phyloP scores from a whole-genome alignment of 2,113 vertebrate species.

The Ascaphus truei region DNA sequence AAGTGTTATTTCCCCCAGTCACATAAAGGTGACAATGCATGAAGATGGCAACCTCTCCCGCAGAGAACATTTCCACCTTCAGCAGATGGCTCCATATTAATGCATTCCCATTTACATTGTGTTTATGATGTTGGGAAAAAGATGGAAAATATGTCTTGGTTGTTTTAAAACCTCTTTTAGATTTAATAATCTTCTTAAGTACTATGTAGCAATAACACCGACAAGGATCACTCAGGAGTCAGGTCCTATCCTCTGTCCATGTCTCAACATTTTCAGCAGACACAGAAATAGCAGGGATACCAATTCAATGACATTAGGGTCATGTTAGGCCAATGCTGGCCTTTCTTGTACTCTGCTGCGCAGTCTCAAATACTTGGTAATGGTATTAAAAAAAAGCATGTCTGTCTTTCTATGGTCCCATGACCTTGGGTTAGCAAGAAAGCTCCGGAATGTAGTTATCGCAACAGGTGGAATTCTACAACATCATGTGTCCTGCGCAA shows the following conservation, averaged over 20 bases:
- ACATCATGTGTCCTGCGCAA: neutral
- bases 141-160: too few species aligned
- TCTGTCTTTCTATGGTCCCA: neutral
- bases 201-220: too few species aligned
- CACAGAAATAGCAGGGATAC: neutral
- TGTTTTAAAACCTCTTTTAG: too few species aligned
- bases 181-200: too few species aligned
- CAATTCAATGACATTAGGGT: constrained; percentile 3
- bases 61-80: too few species aligned
- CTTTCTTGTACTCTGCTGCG: neutral
- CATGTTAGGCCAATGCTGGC: constrained; percentile 1
- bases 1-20: too few species aligned
- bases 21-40: too few species aligned
- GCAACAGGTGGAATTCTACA: neutral
- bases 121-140: too few species aligned
- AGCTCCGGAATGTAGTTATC: constrained; percentile 1
- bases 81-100: too few species aligned
- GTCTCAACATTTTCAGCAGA: neutral
- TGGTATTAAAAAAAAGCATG: neutral
- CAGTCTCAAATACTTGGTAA: neutral
- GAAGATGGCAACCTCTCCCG: too few species aligned
- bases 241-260: neutral
- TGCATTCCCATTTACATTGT: too few species aligned
- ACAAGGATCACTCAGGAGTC: too few species aligned
- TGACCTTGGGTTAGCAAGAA: neutral